Conservation (phyloP, 30 jellyfish, hydroid and myxozoan species). For the Chironex yamaguchii region DNA sequence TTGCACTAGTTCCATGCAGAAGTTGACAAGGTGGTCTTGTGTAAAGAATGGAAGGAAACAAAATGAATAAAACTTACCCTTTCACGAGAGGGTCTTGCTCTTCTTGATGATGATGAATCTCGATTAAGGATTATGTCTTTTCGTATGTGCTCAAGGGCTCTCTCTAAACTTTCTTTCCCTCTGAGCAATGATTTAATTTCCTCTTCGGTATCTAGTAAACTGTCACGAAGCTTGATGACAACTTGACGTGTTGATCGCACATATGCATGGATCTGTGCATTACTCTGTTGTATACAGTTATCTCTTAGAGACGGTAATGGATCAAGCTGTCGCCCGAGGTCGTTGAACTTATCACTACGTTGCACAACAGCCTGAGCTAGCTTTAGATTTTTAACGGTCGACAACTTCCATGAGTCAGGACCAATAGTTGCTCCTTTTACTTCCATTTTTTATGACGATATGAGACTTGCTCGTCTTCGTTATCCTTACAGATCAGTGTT, state of each 20-base stretch:
- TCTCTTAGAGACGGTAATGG: slow-evolving; percentile 92
- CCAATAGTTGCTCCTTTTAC: slow-evolving; percentile 85
- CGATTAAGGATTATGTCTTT: slow-evolving; percentile 78
- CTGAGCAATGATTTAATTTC: slow-evolving; percentile 80
- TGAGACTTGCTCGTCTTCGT: too few species aligned
- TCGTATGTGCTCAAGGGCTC: slow-evolving; percentile 82
- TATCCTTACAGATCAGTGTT: too few species aligned
- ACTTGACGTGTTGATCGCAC: slow-evolving; percentile 79
- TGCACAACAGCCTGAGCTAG: slow-evolving; percentile 88
- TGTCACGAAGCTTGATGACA: slow-evolving; percentile 74
- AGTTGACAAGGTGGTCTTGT: too few species aligned
- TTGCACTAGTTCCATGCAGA: too few species aligned
- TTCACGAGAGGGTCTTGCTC: slow-evolving; percentile 83
- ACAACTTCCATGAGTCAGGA: slow-evolving; percentile 86
- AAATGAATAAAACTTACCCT: slow-evolving; percentile 54
- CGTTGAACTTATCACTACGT: slow-evolving; percentile 92
- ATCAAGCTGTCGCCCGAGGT: slow-evolving; percentile 85
- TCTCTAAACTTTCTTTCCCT: slow-evolving; percentile 84
- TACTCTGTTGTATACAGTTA: slow-evolving; percentile 83
- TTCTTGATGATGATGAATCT: slow-evolving; percentile 65
- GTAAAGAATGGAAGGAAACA: too few species aligned
- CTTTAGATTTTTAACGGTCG: slow-evolving; percentile 74
- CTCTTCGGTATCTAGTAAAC: slow-evolving; percentile 87
- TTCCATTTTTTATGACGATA: too few species aligned
- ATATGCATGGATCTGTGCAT: slow-evolving; percentile 81